Evolutionary conservation across 1,140 invertebrate genomes (phyloP).

Genomic region (Caenorhabditis remanei): DNA sequence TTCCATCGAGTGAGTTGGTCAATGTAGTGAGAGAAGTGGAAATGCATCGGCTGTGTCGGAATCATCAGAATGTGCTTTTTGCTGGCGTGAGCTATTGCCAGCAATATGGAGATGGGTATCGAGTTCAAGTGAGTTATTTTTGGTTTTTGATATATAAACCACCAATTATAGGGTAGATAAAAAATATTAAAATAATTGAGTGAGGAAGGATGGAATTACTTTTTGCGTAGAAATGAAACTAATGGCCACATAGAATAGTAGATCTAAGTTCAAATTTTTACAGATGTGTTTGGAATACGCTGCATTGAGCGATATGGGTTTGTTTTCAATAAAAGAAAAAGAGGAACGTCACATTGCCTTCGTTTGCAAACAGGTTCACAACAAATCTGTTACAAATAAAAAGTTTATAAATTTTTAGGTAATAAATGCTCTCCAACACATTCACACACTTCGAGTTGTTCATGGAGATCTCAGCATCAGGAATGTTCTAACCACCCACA

Average conservation of each 20-base stretch:
- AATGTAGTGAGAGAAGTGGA: not conserved
- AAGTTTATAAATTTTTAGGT: not conserved
- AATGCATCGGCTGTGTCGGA: not conserved
- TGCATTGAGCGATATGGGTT: not conserved
- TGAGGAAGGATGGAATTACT: too few relatives aligned
- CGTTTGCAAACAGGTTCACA: not conserved
- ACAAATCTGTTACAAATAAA: not conserved
- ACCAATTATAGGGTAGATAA: too few relatives aligned
- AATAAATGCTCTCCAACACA: not conserved
- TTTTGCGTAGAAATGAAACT: too few relatives aligned
- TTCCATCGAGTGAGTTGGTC: not conserved
- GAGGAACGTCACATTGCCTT: not conserved
- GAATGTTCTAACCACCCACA: not conserved
- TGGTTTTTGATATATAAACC: too few relatives aligned
- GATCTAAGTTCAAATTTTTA: not conserved
- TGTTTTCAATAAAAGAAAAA: not conserved
- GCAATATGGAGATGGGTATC: not conserved
- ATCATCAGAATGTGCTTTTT: constrained; percentile 1
- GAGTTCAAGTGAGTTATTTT: constrained; percentile 12
- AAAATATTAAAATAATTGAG: too few relatives aligned
- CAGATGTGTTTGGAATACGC: constrained; percentile 29
- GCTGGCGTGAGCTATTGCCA: not conserved
- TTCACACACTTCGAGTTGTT: not conserved
- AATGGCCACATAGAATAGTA: too few relatives aligned
- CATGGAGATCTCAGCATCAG: not conserved